Conservation (phyloP, 1,140 invertebrate genomes). For the Ceratosolen solmsi region DNA sequence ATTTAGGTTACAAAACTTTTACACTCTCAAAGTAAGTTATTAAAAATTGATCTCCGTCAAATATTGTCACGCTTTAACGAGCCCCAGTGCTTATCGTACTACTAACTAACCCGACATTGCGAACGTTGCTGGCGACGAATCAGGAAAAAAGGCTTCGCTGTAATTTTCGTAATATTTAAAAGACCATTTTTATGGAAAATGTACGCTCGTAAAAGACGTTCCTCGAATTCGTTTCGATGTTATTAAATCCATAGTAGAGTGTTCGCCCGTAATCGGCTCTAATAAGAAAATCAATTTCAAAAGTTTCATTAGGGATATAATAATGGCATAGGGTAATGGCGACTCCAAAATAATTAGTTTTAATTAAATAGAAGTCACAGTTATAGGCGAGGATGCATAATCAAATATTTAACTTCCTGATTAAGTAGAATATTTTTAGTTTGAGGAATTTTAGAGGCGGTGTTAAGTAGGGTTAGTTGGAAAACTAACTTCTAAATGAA, state of each 20-base stretch:
- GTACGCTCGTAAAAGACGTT: too few species aligned
- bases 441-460: not conserved
- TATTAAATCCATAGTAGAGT: too few species aligned
- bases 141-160: too few species aligned
- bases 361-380: constrained; percentile 21
- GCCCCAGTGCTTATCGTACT: too few species aligned
- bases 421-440: constrained; percentile 8
- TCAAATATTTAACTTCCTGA: constrained; percentile 19
- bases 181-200: too few species aligned
- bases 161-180: too few species aligned
- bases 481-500: not conserved
- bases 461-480: not conserved
- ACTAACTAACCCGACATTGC: too few species aligned
- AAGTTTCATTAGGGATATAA: not conserved
- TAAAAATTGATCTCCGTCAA: not conserved
- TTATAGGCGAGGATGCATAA: not conserved
- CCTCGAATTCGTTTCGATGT: too few species aligned
- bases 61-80: too few species aligned
- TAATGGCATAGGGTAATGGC: not conserved
- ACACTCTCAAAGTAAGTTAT: not conserved
- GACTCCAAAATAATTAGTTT: constrained; percentile 10
- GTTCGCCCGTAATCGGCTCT: not conserved
- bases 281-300: not conserved
- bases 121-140: too few species aligned
- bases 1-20: constrained; percentile 25